phyloP scores from a whole-genome alignment of 23 tunicate genomes.

The Styela clava region DNA sequence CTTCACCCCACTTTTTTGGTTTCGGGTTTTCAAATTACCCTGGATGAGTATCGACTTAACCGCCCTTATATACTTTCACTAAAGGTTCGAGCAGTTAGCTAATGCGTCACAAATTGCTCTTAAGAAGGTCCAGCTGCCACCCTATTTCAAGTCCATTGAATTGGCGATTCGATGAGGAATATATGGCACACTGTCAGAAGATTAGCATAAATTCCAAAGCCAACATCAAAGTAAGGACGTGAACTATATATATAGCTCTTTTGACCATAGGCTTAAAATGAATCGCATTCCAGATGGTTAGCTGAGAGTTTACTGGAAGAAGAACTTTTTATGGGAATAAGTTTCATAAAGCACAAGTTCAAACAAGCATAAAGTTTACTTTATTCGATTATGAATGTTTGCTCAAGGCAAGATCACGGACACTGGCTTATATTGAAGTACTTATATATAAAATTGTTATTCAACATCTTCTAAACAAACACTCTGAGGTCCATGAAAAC shows the following conservation, averaged over 20 bases:
- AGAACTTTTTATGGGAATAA: too few species aligned
- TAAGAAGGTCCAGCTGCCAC: not conserved
- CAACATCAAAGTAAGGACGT: not conserved
- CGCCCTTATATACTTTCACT: not conserved
- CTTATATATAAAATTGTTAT: too few species aligned
- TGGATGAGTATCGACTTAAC: not conserved
- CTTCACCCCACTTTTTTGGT: not conserved
- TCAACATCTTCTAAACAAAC: too few species aligned
- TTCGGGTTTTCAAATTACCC: not conserved
- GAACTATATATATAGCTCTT: not conserved
- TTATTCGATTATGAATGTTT: too few species aligned
- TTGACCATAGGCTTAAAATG: too few species aligned
- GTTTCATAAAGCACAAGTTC: too few species aligned
- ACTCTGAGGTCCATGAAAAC: too few species aligned
- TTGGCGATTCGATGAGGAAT: not conserved
- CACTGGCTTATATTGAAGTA: too few species aligned
- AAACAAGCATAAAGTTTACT: too few species aligned
- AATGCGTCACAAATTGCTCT: not conserved
- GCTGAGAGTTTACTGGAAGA: too few species aligned
- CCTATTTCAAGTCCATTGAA: not conserved
- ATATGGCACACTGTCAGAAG: too few species aligned
- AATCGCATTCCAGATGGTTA: not conserved
- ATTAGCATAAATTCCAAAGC: not conserved
- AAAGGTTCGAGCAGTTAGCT: not conserved
- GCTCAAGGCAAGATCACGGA: too few species aligned